Evolutionary conservation across 1,140 invertebrate species (phyloP).

Genomic region (Diachasma alloeum): DNA sequence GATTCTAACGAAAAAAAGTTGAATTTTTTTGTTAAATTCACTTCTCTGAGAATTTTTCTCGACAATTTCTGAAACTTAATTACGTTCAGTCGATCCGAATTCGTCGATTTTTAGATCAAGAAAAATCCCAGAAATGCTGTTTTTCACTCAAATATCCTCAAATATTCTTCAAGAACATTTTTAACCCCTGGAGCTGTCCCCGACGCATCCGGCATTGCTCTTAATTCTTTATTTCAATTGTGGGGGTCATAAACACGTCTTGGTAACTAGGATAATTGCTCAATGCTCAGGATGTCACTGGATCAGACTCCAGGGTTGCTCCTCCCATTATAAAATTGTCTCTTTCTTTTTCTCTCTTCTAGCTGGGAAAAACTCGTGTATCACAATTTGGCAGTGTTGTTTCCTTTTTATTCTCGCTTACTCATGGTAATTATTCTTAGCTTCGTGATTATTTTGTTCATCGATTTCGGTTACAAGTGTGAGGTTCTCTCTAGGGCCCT

Average conservation of each 20-base stretch:
- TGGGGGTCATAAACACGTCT: not conserved
- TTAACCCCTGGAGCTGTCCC: too few relatives aligned
- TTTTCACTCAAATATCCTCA: too few relatives aligned
- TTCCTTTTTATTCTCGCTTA: slow-evolving; percentile 31
- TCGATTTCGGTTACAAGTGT: not conserved
- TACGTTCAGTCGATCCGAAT: too few relatives aligned
- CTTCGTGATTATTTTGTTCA: not conserved
- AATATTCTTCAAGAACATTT: too few relatives aligned
- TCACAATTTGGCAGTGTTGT: slow-evolving; percentile 64
- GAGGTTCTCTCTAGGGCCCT: not conserved
- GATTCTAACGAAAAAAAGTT: not conserved
- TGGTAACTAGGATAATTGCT: slow-evolving; percentile 34
- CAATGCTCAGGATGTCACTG: slow-evolving; percentile 38
- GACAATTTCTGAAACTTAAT: not conserved
- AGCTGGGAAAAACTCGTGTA: slow-evolving; percentile 51
- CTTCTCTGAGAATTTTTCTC: too few relatives aligned
- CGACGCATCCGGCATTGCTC: not conserved
- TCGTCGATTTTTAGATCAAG: not conserved
- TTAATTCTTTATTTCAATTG: not conserved
- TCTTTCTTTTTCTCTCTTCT: slow-evolving; percentile 20
- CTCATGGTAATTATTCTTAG: not conserved
- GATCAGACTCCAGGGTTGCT: not conserved
- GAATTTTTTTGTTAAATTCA: too few relatives aligned
- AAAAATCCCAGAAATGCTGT: too few relatives aligned
- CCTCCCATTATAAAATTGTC: not conserved